These are phyloP conservation scores for Pseudobourletiella spinata DNA, from an alignment of 1,140 invertebrate species.

Conservation along the genomic window DNA sequence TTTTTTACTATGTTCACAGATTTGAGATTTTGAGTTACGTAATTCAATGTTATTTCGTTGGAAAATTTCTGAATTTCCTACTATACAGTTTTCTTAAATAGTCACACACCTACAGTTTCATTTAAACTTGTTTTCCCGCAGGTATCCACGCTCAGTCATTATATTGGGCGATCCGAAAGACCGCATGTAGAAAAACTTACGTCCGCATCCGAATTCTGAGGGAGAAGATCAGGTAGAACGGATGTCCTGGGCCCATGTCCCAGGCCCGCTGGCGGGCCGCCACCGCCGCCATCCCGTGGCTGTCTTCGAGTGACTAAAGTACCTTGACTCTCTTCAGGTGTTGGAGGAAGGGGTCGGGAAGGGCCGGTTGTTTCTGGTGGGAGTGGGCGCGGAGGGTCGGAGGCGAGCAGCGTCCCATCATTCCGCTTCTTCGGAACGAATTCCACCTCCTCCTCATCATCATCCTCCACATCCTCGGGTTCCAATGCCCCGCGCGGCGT, in stretches of 20 bases:
- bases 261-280: conserved; percentile 42
- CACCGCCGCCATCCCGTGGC: conserved; percentile 42
- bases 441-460: conserved; percentile 42
- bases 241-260: conserved; percentile 61
- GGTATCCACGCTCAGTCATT: too few species aligned
- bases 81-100: too few species aligned
- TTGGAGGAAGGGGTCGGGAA: conserved; percentile 84
- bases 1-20: too few species aligned
- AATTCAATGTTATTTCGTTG: too few species aligned
- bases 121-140: too few species aligned
- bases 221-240: conserved; percentile 88
- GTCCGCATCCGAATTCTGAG: conserved; percentile 44
- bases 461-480: conserved; percentile 45
- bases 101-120: too few species aligned
- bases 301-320: conserved; percentile 83
- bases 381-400: conserved; percentile 89
- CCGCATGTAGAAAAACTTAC: too few species aligned
- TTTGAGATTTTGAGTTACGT: too few species aligned
- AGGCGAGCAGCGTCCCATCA: conserved; percentile 88
- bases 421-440: conserved; percentile 48
- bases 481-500: conserved; percentile 44
- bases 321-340: conserved; percentile 75
- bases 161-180: too few species aligned
- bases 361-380: conserved; percentile 49
- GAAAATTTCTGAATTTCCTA: too few species aligned